These are phyloP conservation scores for Drosophila ficusphila DNA, from an alignment of 1,140 invertebrate species.

Conservation along the genomic window DNA sequence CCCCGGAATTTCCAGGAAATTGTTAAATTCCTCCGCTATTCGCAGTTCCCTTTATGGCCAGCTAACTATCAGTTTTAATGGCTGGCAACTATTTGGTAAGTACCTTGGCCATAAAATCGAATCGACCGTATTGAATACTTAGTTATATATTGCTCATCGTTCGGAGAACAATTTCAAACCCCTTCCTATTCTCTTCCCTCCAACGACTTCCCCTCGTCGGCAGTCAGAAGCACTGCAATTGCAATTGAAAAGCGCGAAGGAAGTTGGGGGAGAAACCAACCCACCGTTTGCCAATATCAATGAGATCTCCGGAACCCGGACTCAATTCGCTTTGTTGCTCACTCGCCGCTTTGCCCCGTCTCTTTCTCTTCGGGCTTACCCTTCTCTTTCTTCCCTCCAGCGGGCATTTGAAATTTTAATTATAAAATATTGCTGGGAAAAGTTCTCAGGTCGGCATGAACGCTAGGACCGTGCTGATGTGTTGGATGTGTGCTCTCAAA, in stretches of 20 bases:
- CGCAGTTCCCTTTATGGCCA: conserved; percentile 27
- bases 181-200: neutral
- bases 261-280: conserved; percentile 1
- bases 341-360: conserved; percentile 18
- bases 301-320: conserved; percentile 39
- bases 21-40: conserved; percentile 9
- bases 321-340: conserved; percentile 49
- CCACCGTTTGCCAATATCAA: conserved; percentile 47
- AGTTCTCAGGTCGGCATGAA: conserved; percentile 40
- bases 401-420: conserved; percentile 62
- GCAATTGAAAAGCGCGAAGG: conserved; percentile 31
- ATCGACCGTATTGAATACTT: conserved; percentile 54
- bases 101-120: conserved; percentile 44
- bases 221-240: conserved; percentile 9
- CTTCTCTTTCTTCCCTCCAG: conserved; percentile 10
- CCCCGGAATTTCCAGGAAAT: conserved; percentile 7
- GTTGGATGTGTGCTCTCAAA: conserved; percentile 40
- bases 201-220: neutral
- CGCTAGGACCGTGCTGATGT: conserved; percentile 29
- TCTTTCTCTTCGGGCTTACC: neutral
- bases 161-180: conserved; percentile 18
- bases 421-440: conserved; percentile 63
- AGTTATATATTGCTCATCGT: conserved; percentile 24
- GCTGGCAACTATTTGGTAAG: conserved; percentile 50
- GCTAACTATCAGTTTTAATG: conserved; percentile 46